A percentile compares a stretch with the other conserved stretches of the same genome.
Evolutionary conservation across 2,113 vertebrate species (phyloP).

Genomic region (Colinus virginianus): DNA sequence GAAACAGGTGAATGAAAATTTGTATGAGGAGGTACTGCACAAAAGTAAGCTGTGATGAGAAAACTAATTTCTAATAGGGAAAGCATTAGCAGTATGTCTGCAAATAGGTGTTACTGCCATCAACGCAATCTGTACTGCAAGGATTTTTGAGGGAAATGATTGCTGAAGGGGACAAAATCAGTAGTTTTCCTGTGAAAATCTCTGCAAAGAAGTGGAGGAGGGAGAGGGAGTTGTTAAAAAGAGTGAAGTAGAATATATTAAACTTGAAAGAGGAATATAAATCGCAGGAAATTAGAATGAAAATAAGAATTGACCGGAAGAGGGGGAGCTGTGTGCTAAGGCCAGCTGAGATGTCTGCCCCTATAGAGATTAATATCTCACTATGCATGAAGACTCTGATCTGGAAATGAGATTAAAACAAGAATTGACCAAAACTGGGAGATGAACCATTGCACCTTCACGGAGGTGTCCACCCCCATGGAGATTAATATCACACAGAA

Average conservation of each 20-base stretch:
- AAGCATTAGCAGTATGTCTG: not conserved
- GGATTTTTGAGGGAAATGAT: not conserved
- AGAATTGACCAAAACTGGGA: conserved; percentile 34
- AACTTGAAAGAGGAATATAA: not conserved
- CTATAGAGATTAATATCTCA: conserved; percentile 55
- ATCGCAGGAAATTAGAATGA: conserved; percentile 30
- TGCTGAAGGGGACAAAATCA: not conserved
- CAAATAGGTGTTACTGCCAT: not conserved
- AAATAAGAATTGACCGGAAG: conserved; percentile 17
- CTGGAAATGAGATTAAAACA: conserved; percentile 62
- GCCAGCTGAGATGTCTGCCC: not conserved
- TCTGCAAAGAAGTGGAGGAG: not conserved
- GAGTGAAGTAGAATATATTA: not conserved
- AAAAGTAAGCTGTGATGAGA: not conserved
- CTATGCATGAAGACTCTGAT: conserved; percentile 14
- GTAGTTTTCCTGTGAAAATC: not conserved
- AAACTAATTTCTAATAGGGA: not conserved
- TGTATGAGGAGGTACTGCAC: not conserved
- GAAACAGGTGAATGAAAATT: not conserved
- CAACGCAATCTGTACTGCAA: not conserved
- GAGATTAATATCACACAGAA: conserved; percentile 42
- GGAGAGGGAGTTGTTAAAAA: not conserved
- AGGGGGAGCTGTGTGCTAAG: not conserved
- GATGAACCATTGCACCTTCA: conserved; percentile 22
- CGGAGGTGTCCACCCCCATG: conserved; percentile 8